These are phyloP conservation scores for Tetragnatha versicolor DNA, from an alignment of 1,140 invertebrate genomes.

Conservation along the genomic window DNA sequence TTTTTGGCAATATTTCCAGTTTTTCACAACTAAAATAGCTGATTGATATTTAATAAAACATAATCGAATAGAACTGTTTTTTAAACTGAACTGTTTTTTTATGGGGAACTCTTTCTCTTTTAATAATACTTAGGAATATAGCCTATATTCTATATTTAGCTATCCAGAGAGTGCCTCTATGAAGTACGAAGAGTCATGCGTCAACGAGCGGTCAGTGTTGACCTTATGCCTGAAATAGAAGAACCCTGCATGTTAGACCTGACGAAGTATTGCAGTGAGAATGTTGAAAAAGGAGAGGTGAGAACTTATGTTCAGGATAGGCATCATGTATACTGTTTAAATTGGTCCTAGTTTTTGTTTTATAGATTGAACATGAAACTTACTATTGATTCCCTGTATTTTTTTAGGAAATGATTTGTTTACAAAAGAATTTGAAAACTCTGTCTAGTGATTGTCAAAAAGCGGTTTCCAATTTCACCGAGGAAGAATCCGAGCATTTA, in stretches of 20 bases:
- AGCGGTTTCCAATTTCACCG: slow-evolving; percentile 85
- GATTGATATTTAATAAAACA: too few relatives aligned
- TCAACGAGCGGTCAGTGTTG: slow-evolving; percentile 87
- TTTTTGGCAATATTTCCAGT: not conserved
- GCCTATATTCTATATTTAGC: slow-evolving; percentile 53
- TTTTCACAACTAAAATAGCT: too few relatives aligned
- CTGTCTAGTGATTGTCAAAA: slow-evolving; percentile 72
- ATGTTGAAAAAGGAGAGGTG: slow-evolving; percentile 81
- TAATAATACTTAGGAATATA: too few relatives aligned
- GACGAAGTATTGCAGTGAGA: slow-evolving; percentile 80
- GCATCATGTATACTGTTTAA: not conserved
- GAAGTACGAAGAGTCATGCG: slow-evolving; percentile 92
- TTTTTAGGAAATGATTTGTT: slow-evolving; percentile 77
- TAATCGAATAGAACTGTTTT: too few relatives aligned
- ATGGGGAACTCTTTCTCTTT: too few relatives aligned
- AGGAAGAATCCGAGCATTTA: slow-evolving; percentile 84
- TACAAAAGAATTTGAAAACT: slow-evolving; percentile 88
- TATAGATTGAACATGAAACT: not conserved
- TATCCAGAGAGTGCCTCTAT: slow-evolving; percentile 67
- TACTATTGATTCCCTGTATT: slow-evolving; percentile 62
- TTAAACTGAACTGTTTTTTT: too few relatives aligned
- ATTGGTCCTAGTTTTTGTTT: not conserved
- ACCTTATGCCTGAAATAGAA: slow-evolving; percentile 93
- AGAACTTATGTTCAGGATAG: too few relatives aligned
- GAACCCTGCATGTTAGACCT: slow-evolving; percentile 87